A percentile compares a stretch with the other conserved stretches of the same genome.
Conservation (phyloP, 2,797 vertebrate genomes). For the Muscicapa comitata region DNA sequence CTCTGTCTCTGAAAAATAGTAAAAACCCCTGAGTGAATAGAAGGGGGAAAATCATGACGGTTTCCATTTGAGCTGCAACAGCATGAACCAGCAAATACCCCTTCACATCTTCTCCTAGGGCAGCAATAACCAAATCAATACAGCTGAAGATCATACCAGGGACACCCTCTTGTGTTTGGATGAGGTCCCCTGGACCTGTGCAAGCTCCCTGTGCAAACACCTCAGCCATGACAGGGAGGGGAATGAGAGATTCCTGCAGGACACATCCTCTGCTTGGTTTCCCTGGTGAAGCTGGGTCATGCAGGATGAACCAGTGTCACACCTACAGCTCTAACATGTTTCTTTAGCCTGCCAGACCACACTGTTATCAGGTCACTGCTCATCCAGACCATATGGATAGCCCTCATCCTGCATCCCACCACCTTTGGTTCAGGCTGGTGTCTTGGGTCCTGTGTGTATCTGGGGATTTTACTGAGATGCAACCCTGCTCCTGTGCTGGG, state of each 20-base stretch:
- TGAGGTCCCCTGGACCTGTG: background rate
- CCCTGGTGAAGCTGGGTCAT: fast-evolving
- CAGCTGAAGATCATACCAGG: background rate
- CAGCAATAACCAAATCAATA: background rate
- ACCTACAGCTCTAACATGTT: background rate
- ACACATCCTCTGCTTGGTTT: background rate
- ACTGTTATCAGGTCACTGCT: background rate
- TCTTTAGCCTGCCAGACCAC: background rate
- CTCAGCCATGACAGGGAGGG: background rate
- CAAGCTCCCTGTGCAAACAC: background rate
- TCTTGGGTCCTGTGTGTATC: background rate
- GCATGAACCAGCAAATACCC: background rate
- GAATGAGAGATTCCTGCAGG: background rate
- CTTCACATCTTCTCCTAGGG: background rate
- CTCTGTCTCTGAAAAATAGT: background rate
- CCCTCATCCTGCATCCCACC: background rate
- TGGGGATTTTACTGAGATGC: background rate
- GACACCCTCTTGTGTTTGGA: background rate
- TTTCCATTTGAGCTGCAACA: background rate
- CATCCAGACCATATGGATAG: background rate
- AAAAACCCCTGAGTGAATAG: background rate
- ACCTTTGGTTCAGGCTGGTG: background rate
- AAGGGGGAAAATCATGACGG: background rate
- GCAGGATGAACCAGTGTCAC: background rate
- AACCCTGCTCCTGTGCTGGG: background rate